Base-by-base conservation (phyloP, 2,113 vertebrate species). In the Ariopsis seemanni region DNA sequence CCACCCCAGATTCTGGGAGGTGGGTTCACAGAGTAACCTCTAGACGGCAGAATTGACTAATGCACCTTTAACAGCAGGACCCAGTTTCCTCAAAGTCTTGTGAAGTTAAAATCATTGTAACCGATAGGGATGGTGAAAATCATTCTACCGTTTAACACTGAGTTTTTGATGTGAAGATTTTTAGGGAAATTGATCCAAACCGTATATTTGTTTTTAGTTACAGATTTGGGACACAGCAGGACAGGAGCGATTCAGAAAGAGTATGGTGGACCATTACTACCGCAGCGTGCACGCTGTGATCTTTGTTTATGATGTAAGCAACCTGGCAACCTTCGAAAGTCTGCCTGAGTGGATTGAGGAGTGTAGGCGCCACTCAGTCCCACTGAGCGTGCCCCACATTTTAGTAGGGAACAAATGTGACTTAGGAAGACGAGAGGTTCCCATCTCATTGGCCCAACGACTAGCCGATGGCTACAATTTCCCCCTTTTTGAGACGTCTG, bases 201-300 rank as follows among this genome's bases (percentile, higher is more conserved):
- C 53, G 27, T 34, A 15, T 82, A 53, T 81, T 62, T 78, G 15
- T 89, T 81, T 74, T 88, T 89, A 96, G 95, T 85, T 96, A 91
- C 95, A 96, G 93, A 94, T 96, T 83, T 95, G 95, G 95, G 95
- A 96, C 91, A 96, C 95, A 1, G 95, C 95, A 0, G 95, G 95
- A 57, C 95, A 96, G 90, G 95, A 95, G 90, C 94, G 95, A 2
- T 95, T 95, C 91, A 90, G 95, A 83, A 95, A 93, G 90, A 95
- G 94, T 91, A 95, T 96, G 95, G 95, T 96, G 93, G 95, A 96
- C 88, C 95, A 95, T 89, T 95, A 96, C 89, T 95, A 95, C 89
- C 92, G 95, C 83, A 95, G 91, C 8, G 94, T 94, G 57, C 94
- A 95, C 1, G 95, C 95, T 4, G 91, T 96, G 88, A 93, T 96